Evolutionary conservation across 2,888 invertebrate species (phyloP).

Genomic region (Drosophila neutralis): DNA sequence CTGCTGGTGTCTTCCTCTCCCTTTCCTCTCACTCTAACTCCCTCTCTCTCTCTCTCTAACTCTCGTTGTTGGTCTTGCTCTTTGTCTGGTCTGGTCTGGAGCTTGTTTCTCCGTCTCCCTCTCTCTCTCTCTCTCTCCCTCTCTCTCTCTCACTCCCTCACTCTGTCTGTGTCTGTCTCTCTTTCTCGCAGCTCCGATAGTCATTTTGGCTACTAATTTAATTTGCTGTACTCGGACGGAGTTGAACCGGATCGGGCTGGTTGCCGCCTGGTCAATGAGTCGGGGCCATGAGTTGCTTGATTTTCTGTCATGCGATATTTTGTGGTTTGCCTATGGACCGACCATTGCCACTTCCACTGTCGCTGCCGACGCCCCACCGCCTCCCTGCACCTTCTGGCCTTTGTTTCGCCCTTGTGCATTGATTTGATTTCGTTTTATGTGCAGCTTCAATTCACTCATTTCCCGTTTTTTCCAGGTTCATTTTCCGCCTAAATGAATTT

Average conservation of each 20-base stretch:
- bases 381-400: conserved; percentile 11
- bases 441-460: conserved; percentile 22
- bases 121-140: neutral
- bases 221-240: conserved; percentile 61
- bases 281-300: conserved; percentile 71
- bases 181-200: neutral
- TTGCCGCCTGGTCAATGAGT: conserved; percentile 56
- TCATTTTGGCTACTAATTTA: conserved; percentile 64
- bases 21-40: neutral
- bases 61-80: conserved; percentile 7
- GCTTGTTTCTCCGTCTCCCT: conserved; percentile 1
- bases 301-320: conserved; percentile 75
- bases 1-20: neutral
- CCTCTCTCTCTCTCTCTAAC: neutral
- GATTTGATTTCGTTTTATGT: conserved; percentile 22
- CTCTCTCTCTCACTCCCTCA: neutral
- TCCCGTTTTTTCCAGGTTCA: conserved; percentile 36
- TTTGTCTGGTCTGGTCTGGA: conserved; percentile 11
- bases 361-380: neutral
- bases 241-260: conserved; percentile 4
- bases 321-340: conserved; percentile 27
- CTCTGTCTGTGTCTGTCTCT: neutral
- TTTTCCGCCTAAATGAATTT: conserved; percentile 76
- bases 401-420: conserved; percentile 19
- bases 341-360: neutral